Conservation (phyloP, 2,113 vertebrate species). For the Pseudonaja textilis region DNA sequence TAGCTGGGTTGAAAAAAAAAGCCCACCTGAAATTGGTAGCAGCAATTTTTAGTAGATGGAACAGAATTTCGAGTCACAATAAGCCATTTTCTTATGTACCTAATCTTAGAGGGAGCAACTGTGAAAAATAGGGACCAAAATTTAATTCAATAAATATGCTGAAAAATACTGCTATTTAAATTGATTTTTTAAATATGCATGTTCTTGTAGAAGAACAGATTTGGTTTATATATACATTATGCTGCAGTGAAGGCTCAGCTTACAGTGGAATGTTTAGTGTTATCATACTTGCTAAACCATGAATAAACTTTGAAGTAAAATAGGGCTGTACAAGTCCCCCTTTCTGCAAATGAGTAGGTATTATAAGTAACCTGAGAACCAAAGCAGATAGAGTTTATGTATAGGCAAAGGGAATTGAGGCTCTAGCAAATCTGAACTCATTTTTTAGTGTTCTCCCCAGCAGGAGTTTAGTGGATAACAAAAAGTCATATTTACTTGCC, state of each 20-base stretch:
- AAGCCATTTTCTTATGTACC: background rate
- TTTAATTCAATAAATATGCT: background rate
- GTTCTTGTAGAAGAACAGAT: background rate
- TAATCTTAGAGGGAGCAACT: background rate
- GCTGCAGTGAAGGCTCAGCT: background rate
- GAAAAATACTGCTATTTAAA: background rate
- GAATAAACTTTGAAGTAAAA: conserved; percentile 2
- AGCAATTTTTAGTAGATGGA: background rate
- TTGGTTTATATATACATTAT: background rate
- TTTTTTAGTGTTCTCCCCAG: conserved; percentile 45
- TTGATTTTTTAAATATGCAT: background rate
- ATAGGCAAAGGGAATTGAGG: conserved; percentile 26
- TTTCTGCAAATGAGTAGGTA: conserved; percentile 12
- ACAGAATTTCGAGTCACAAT: background rate
- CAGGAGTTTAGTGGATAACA: conserved; percentile 28
- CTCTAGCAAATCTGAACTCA: conserved; percentile 39
- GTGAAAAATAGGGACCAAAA: background rate
- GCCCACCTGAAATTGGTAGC: background rate
- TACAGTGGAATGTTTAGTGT: background rate
- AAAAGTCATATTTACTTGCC: conserved; percentile 43
- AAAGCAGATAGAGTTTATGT: conserved; percentile 6
- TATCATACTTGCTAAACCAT: background rate
- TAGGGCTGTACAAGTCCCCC: background rate
- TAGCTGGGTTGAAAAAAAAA: background rate
- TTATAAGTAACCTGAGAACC: background rate